These are phyloP conservation scores for Lasius fuliginosus DNA, from an alignment of 2,888 invertebrate species.

Conservation along the genomic window DNA sequence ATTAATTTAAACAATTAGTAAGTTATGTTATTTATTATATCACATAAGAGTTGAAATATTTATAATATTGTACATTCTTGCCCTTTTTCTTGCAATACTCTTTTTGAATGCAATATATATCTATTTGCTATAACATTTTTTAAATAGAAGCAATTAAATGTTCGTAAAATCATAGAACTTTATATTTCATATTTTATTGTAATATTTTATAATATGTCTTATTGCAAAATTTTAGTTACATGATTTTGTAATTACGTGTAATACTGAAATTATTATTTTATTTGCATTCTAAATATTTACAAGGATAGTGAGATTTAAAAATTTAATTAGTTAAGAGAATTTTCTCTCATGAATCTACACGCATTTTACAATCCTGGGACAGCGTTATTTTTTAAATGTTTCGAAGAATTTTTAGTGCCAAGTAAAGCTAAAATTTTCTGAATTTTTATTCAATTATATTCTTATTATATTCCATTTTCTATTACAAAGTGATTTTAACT, in stretches of 20 bases:
- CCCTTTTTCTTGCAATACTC: not conserved
- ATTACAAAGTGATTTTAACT: not conserved
- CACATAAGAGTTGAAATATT: not conserved
- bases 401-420: too few relatives aligned
- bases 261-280: too few relatives aligned
- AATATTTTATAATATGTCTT: not conserved
- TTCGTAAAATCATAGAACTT: not conserved
- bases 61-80: not conserved
- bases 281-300: too few relatives aligned
- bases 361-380: too few relatives aligned
- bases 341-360: too few relatives aligned
- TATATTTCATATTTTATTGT: not conserved
- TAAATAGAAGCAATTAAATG: not conserved
- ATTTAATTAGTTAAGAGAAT: too few relatives aligned
- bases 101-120: not conserved
- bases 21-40: not conserved
- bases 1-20: slow-evolving; percentile 1
- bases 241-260: too few relatives aligned
- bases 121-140: not conserved
- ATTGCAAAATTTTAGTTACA: not conserved
- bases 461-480: too few relatives aligned
- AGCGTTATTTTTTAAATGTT: too few relatives aligned
- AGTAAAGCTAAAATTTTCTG: too few relatives aligned
- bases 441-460: too few relatives aligned
- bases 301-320: too few relatives aligned